Conservation (phyloP, 2,888 invertebrate species). For the Amphipoea oculea region DNA sequence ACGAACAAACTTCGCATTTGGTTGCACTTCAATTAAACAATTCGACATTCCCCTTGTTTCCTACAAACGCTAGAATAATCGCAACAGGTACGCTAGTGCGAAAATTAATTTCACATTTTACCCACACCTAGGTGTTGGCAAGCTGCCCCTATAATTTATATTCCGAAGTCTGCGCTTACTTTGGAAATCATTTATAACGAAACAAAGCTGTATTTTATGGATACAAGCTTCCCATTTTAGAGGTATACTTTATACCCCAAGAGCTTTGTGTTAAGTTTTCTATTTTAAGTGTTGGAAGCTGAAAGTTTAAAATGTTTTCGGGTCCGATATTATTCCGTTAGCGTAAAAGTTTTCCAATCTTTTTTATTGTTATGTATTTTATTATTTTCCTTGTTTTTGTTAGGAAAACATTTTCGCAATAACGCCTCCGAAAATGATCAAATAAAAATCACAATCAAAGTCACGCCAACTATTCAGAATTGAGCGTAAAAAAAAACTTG, state of each 20-base stretch:
- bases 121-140: constrained; percentile 62
- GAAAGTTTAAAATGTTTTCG: constrained; percentile 36
- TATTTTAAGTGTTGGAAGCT: constrained; percentile 34
- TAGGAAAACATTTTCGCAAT: background rate
- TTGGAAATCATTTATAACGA: constrained; percentile 64
- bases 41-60: constrained; percentile 36
- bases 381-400: background rate
- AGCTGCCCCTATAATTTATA: constrained; percentile 66
- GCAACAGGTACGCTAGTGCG: constrained; percentile 70
- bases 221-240: constrained; percentile 45
- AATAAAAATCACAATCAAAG: constrained; percentile 36
- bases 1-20: constrained; percentile 17
- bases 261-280: constrained; percentile 50
- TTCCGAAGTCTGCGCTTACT: constrained; percentile 63
- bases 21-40: constrained; percentile 47
- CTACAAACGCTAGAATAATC: constrained; percentile 53
- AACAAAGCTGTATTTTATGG: constrained; percentile 61
- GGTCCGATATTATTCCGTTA: constrained; percentile 9
- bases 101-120: constrained; percentile 71
- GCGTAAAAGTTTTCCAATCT: background rate
- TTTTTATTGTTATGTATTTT: background rate
- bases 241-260: constrained; percentile 36
- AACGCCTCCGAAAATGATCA: background rate
- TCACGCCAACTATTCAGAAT: constrained; percentile 32
- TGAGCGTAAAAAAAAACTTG: constrained; percentile 49